phyloP scores from a whole-genome alignment of 2,113 vertebrate species.

The Lanius collurio region DNA sequence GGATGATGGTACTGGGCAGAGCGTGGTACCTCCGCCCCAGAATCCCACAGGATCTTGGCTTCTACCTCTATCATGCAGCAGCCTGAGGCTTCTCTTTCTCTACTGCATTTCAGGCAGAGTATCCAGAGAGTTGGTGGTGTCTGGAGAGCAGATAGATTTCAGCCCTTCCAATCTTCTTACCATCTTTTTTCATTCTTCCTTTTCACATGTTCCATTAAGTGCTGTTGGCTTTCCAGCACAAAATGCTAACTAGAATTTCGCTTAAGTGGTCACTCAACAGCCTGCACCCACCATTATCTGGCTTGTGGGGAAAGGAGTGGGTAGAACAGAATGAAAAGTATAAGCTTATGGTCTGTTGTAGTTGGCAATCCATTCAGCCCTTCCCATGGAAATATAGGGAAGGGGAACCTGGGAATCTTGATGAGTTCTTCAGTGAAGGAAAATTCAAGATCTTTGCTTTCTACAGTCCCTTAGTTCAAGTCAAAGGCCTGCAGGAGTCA shows the following conservation, averaged over 20 bases:
- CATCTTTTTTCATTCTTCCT: not conserved
- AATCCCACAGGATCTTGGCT: conserved; percentile 28
- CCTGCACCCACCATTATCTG: not conserved
- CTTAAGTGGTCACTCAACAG: not conserved
- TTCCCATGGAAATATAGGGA: not conserved
- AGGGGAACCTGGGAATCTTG: not conserved
- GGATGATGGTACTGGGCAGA: not conserved
- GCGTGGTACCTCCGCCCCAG: not conserved
- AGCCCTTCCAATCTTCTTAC: not conserved
- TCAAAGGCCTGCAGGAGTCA: not conserved
- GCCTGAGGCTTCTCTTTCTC: conserved; percentile 13
- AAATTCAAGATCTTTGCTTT: not conserved
- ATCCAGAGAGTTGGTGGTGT: not conserved
- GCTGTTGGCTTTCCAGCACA: conserved; percentile 6
- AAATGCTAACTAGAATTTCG: not conserved
- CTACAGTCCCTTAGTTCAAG: not conserved
- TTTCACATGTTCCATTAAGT: not conserved
- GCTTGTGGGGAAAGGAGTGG: not conserved
- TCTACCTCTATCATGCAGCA: conserved; percentile 53
- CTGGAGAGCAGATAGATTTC: conserved; percentile 37
- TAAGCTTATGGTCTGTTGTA: not conserved
- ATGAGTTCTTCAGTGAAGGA: not conserved
- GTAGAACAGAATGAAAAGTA: not conserved
- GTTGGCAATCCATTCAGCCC: not conserved
- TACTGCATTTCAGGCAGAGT: conserved; percentile 21